Conservation (phyloP, 2,113 vertebrate species). For the Fulica atra region DNA sequence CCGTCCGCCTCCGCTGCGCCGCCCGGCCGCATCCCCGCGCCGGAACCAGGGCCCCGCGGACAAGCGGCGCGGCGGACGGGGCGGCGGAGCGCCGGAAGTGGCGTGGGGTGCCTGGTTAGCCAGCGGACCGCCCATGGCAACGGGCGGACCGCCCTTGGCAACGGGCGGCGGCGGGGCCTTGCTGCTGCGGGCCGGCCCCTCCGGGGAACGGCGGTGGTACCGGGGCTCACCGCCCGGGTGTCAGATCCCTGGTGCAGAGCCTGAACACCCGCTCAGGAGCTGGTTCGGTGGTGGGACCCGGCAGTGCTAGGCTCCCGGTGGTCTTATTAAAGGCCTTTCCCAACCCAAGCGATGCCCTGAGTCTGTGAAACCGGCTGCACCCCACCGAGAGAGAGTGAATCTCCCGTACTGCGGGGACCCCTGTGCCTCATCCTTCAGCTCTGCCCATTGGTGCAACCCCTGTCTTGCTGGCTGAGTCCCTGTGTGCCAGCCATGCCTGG, state of each 20-base stretch:
- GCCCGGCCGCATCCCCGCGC: not conserved
- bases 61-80: slow-evolving; percentile 15
- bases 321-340: not conserved
- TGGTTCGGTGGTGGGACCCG: fast-evolving
- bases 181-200: not conserved
- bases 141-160: not conserved
- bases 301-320: fast-evolving
- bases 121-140: not conserved
- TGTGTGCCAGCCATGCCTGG: not conserved
- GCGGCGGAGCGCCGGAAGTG: not conserved
- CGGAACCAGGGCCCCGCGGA: not conserved
- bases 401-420: not conserved
- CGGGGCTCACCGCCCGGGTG: no score
- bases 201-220: no score
- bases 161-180: not conserved
- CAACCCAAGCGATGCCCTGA: fast-evolving
- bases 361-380: not conserved
- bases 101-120: not conserved
- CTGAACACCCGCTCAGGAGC: not conserved
- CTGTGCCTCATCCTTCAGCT: fast-evolving
- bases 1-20: slow-evolving; percentile 63
- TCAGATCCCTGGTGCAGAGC: no score
- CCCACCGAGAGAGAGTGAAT: no score
- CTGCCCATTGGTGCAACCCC: not conserved
- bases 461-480: not conserved